Percentiles rank a stretch among this genome's conserved stretches.
These are phyloP conservation scores for Notolepis coatsorum DNA, from an alignment of 2,797 vertebrate genomes.

Conservation along the genomic window DNA sequence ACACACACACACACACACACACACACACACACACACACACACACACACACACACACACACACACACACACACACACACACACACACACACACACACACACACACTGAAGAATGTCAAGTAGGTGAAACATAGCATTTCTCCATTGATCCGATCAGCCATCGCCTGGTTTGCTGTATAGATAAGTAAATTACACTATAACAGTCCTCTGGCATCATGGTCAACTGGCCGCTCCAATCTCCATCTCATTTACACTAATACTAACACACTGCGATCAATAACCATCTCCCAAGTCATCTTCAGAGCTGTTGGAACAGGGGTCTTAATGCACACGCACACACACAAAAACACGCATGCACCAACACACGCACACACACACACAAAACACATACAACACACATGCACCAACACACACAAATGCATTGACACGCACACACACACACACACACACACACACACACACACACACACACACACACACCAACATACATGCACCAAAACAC, in stretches of 20 bases:
- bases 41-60: conserved; percentile 3
- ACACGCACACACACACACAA: background rate
- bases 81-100: background rate
- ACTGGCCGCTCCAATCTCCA: background rate
- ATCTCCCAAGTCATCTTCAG: conserved; percentile 3
- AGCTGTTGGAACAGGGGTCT: conserved; percentile 4
- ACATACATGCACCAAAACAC: background rate
- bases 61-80: background rate
- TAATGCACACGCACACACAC: background rate
- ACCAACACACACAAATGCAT: background rate
- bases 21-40: background rate
- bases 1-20: background rate
- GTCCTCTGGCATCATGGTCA: background rate
- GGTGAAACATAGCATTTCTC: background rate
- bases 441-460: background rate
- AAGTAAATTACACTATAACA: background rate
- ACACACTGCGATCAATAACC: conserved; percentile 1
- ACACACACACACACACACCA: background rate
- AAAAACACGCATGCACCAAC: background rate
- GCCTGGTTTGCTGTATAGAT: background rate
- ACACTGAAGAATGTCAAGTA: background rate
- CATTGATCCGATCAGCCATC: background rate
- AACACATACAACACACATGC: background rate
- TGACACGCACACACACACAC: background rate
- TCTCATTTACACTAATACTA: conserved; percentile 15